These are phyloP conservation scores for Mirza zaza DNA, from an alignment of 2,113 vertebrate species.

Conservation along the genomic window DNA sequence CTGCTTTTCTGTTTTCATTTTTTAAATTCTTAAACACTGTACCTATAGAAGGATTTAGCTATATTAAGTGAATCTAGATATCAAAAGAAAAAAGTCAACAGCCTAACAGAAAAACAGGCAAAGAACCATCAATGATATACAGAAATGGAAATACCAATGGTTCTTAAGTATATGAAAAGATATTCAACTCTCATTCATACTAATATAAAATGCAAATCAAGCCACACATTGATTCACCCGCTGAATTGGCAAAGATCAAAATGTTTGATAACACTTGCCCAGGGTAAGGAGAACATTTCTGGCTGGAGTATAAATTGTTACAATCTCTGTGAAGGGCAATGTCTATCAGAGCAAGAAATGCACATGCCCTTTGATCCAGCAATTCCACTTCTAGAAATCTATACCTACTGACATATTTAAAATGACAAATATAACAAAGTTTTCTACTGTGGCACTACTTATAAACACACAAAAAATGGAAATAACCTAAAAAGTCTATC, in stretches of 20 bases:
- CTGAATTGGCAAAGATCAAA: constrained; percentile 65
- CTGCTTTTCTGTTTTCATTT: background rate
- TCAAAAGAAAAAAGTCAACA: constrained; percentile 48
- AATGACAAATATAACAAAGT: background rate
- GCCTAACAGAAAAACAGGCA: constrained; percentile 16
- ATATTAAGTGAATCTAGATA: constrained; percentile 29
- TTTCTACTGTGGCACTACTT: constrained; percentile 35
- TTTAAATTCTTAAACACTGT: background rate
- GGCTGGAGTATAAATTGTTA: constrained; percentile 25
- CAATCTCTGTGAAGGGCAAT: constrained; percentile 20
- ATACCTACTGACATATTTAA: background rate
- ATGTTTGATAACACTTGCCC: constrained; percentile 44
- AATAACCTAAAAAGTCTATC: constrained; percentile 12
- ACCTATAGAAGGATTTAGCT: background rate
- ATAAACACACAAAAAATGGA: constrained; percentile 27
- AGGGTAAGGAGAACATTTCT: constrained; percentile 47
- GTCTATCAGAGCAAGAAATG: background rate
- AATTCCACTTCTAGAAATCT: constrained; percentile 21
- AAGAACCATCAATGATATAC: background rate
- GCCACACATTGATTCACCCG: constrained; percentile 18
- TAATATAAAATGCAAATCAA: constrained; percentile 57
- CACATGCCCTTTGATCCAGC: background rate
- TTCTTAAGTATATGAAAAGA: constrained; percentile 50
- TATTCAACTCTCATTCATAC: constrained; percentile 45
- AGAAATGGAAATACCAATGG: constrained; percentile 38